A percentile compares a stretch with the other conserved stretches of the same genome.
phyloP scores from a whole-genome alignment of 2,797 vertebrate species.

The Moxostoma hubbsi region DNA sequence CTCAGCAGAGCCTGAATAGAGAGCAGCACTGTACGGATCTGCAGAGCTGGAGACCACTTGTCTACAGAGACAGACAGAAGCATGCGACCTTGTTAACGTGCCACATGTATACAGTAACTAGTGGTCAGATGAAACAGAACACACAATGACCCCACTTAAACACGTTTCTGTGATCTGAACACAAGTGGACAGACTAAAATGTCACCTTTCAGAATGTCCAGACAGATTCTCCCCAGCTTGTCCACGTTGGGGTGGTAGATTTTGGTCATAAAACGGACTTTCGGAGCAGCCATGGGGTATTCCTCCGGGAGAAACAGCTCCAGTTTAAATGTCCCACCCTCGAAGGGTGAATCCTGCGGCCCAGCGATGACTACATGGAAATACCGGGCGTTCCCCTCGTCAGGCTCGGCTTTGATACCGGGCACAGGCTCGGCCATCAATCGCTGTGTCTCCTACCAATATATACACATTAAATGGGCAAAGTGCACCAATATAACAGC shows the following conservation, averaged over 20 bases:
- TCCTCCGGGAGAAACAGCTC: conserved; percentile 99
- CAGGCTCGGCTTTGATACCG: conserved; percentile 95
- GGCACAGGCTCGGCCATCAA: conserved; percentile 97
- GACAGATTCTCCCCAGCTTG: conserved; percentile 99
- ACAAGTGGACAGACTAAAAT: too few species aligned
- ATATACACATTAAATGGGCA: not conserved
- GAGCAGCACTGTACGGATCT: conserved; percentile 99
- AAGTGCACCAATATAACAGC: not conserved
- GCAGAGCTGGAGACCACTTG: conserved; percentile 99
- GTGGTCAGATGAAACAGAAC: not conserved
- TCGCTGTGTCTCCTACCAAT: conserved; percentile 92
- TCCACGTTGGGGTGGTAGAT: conserved; percentile 99
- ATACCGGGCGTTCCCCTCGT: conserved; percentile 97
- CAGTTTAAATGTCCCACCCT: conserved; percentile 99
- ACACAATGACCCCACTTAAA: too few species aligned
- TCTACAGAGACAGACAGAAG: conserved; percentile 75
- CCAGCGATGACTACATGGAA: conserved; percentile 98
- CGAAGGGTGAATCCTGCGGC: conserved; percentile 97
- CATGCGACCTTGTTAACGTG: not conserved
- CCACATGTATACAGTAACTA: not conserved
- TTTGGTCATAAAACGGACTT: conserved; percentile 99
- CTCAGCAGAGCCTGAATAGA: conserved; percentile 99
- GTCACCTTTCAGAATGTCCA: conserved; percentile 99
- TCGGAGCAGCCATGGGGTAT: conserved; percentile 99
- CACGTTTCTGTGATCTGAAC: too few species aligned